These are phyloP conservation scores for Parazoanthus atlanticus DNA, from an alignment of 92 coral and sea anemone species.

Conservation along the genomic window DNA sequence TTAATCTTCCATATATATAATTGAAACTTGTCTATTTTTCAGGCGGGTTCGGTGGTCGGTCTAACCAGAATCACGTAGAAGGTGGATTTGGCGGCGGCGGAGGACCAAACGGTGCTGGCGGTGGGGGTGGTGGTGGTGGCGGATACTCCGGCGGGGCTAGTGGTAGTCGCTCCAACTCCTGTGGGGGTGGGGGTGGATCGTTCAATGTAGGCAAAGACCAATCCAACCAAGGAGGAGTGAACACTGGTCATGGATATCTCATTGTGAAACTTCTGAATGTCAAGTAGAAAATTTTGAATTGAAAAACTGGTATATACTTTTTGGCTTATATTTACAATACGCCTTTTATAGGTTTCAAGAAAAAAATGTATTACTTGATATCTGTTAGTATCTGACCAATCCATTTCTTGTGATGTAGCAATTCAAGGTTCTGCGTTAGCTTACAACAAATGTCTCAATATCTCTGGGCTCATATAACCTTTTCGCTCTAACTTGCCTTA, in stretches of 20 bases:
- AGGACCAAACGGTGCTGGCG: conserved; percentile 95
- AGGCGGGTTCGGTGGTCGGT: conserved; percentile 87
- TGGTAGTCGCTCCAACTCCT: conserved; percentile 93
- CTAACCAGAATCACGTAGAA: conserved; percentile 82
- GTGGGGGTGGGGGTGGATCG: conserved; percentile 97
- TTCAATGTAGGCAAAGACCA: conserved; percentile 76
- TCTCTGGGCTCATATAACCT: background rate
- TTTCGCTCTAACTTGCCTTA: background rate
- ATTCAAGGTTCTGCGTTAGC: background rate
- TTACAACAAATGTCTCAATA: background rate
- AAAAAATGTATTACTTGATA: no score
- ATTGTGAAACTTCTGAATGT: conserved; percentile 71
- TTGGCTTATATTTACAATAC: background rate
- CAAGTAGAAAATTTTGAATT: conserved; percentile 25
- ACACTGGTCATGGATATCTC: conserved; percentile 75
- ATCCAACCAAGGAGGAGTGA: conserved; percentile 77
- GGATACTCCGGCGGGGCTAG: conserved; percentile 96
- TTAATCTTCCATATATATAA: no score
- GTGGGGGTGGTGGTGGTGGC: conserved; percentile 94
- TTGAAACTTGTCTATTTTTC: background rate
- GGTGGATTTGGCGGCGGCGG: conserved; percentile 96
- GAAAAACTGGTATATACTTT: no score
- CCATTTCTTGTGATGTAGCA: background rate
- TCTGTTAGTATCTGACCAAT: background rate
- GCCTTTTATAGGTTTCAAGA: background rate